These are phyloP conservation scores for Andrena praecox DNA, from an alignment of 2,888 invertebrate species.

Conservation along the genomic window DNA sequence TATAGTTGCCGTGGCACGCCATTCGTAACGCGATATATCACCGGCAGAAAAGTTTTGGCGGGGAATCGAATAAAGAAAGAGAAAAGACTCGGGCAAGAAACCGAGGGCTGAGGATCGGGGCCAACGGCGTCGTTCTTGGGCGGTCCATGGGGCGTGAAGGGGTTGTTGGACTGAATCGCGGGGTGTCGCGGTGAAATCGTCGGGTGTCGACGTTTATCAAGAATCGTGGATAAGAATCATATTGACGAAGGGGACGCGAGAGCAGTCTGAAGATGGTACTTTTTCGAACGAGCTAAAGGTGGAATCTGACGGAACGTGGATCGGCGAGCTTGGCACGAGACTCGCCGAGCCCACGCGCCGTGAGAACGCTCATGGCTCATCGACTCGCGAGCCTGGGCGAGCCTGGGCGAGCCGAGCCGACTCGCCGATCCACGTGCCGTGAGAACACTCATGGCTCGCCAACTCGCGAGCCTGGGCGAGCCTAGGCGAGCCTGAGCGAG, in stretches of 20 bases:
- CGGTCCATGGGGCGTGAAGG: not conserved
- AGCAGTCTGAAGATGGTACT: no score
- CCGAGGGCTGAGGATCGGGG: slow-evolving; percentile 25
- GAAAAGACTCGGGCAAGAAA: slow-evolving; percentile 37
- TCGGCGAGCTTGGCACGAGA: no score
- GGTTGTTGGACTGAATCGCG: slow-evolving; percentile 6
- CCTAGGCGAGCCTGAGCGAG: no score
- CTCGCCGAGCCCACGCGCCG: no score
- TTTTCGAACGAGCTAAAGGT: no score
- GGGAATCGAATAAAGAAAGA: slow-evolving; percentile 63
- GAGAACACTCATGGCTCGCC: no score
- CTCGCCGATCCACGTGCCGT: no score
- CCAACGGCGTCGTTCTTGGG: slow-evolving; percentile 17
- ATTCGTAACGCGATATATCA: slow-evolving; percentile 76
- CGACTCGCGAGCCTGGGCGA: no score
- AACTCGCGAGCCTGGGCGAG: no score
- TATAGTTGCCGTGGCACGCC: slow-evolving; percentile 76
- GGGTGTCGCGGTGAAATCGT: not conserved
- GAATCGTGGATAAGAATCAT: not conserved
- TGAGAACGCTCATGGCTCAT: no score
- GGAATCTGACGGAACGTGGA: no score
- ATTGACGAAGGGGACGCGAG: not conserved
- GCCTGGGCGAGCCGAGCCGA: no score
- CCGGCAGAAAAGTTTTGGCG: slow-evolving; percentile 68
- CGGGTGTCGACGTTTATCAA: not conserved